Conservation (phyloP, 2,113 vertebrate species). For the Scomber scombrus region DNA sequence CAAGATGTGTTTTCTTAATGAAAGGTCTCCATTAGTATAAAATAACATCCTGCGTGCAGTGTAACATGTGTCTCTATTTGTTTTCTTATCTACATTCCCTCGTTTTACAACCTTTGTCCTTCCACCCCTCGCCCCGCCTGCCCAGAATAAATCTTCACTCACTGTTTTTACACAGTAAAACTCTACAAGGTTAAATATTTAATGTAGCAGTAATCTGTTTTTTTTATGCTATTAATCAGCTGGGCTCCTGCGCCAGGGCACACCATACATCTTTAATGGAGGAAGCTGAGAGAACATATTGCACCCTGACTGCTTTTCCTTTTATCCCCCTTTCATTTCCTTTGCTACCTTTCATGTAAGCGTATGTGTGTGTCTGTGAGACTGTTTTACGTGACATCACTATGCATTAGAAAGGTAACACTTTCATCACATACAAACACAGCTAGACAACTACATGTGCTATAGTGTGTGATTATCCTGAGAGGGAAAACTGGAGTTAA, state of each 20-base stretch:
- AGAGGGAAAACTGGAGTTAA: not conserved
- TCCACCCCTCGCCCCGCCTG: not conserved
- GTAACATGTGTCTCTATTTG: not conserved
- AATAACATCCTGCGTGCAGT: too few relatives aligned
- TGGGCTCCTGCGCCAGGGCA: not conserved
- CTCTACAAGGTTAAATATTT: conserved; percentile 55
- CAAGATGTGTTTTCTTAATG: too few relatives aligned
- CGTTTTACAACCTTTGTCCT: not conserved
- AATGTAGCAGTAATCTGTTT: conserved; percentile 48
- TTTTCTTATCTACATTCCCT: not conserved
- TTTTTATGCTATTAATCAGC: conserved; percentile 59
- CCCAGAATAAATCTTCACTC: conserved; percentile 6
- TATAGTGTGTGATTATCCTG: not conserved
- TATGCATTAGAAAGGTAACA: not conserved
- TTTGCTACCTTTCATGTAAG: not conserved
- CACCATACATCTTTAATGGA: conserved; percentile 47
- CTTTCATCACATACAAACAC: not conserved
- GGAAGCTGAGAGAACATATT: conserved; percentile 7
- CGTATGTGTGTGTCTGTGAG: not conserved
- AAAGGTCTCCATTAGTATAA: too few relatives aligned
- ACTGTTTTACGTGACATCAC: not conserved
- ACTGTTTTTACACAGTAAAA: conserved; percentile 6
- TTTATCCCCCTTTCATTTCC: conserved; percentile 4
- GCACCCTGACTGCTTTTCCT: conserved; percentile 4
- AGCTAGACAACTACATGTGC: not conserved